Evolutionary conservation across 1,140 invertebrate species (phyloP).

Genomic region (Aphidius ervi): DNA sequence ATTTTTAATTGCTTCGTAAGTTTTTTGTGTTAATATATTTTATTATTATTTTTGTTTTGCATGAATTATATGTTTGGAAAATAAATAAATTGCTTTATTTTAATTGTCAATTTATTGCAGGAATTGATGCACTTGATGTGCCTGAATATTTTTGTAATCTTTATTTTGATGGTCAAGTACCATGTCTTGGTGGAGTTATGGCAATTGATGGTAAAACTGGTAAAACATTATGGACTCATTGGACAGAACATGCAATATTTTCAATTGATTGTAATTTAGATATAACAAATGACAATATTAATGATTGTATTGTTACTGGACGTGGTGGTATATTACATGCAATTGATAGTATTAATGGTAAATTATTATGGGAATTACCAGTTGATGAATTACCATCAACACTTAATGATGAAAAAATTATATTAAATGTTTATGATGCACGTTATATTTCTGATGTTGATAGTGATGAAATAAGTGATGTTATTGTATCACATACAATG

Average conservation of each 20-base stretch:
- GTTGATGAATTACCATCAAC: slow-evolving; percentile 29
- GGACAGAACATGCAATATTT: slow-evolving; percentile 70
- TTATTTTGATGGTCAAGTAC: slow-evolving; percentile 60
- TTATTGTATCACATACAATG: slow-evolving; percentile 67
- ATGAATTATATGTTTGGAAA: no score
- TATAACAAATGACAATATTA: slow-evolving; percentile 65
- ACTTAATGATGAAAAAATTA: slow-evolving; percentile 42
- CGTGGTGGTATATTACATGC: slow-evolving; percentile 69
- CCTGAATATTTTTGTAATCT: slow-evolving; percentile 58
- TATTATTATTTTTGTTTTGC: no score
- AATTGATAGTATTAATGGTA: slow-evolving; percentile 66
- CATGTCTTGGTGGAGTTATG: slow-evolving; percentile 74
- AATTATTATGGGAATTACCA: slow-evolving; percentile 64
- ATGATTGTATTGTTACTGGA: slow-evolving; percentile 73
- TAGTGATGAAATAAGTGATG: slow-evolving; percentile 66
- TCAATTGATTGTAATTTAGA: slow-evolving; percentile 72
- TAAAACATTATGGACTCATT: slow-evolving; percentile 71
- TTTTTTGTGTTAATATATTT: no score
- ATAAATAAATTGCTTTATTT: no score
- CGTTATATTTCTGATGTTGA: slow-evolving; percentile 71
- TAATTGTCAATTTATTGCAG: slow-evolving; percentile 23
- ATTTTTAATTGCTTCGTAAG: no score
- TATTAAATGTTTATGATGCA: slow-evolving; percentile 62
- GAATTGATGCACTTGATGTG: slow-evolving; percentile 38
- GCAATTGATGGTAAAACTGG: slow-evolving; percentile 73